Evolutionary conservation across 2,888 invertebrate species (phyloP), one percentile per base, ranked within the genome.

Genomic region (Ptilodon capucinus): DNA sequence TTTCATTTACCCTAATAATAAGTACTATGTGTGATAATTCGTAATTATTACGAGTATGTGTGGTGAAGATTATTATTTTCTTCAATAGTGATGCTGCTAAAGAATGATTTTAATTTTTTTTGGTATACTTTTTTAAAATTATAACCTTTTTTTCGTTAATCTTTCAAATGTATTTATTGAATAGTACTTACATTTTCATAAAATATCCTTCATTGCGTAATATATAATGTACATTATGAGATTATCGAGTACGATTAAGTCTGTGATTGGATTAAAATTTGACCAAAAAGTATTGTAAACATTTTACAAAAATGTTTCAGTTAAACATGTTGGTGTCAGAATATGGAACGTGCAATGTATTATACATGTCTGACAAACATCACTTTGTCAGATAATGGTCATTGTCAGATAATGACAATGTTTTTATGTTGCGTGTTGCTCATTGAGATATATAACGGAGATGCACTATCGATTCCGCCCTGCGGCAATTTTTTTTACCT

Each of bases 161-260:
- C 46, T 49, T 32, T 13, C 18, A 42, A 46, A 60, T 57, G 57
- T 74, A 68, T 74, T 71, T 77, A 78, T 73, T 74, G 74, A 73
- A 64, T 68, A 64, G 82, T 82, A 82, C 82, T 82, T 82, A 81
- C 59, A 54, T 63, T 56, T 61, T 64, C 38, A 57, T 54, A 52
- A 51, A 54, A 47, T 8, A 18, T 54, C 47, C 36, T 65, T 54
- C 34, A 44, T 44, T 34, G 42, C 48, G 19, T 53, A 38, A 45
- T 39, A 45, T 52, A 51, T 50, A 46, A 60, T 50, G 54, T 52
- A 54, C 39, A 49, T 25, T 48, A 46, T 28, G 53, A 63, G 64
- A 55, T 64, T 58, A 52, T 49, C 49, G 48, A 51, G 43, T 14
- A 2, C 32, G 14, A 32, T 32, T 61, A 55, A 60, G 64, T 66